Conservation (phyloP, 2,888 invertebrate species). For the Chesias legatella region DNA sequence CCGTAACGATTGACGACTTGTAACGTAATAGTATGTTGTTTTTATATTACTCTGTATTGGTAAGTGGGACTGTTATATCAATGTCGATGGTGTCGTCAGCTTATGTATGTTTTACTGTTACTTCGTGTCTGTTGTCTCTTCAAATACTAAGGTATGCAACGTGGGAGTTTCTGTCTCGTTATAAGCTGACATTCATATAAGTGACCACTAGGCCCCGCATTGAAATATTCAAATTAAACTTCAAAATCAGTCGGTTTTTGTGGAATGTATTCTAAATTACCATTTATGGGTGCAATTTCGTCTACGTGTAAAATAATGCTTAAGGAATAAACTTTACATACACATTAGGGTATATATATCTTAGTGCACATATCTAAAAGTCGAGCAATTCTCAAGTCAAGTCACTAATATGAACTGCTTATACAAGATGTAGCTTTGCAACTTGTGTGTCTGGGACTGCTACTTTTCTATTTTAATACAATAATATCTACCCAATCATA, state of each 20-base stretch:
- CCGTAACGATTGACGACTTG: conserved; percentile 72
- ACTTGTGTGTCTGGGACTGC: conserved; percentile 56
- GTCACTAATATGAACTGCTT: conserved; percentile 28
- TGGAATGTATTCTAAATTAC: too few species aligned
- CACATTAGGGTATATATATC: too few species aligned
- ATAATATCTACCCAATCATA: conserved; percentile 12
- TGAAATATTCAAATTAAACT: too few species aligned
- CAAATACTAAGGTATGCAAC: conserved; percentile 39
- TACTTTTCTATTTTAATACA: conserved; percentile 29
- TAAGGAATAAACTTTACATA: too few species aligned
- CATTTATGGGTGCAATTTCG: too few species aligned
- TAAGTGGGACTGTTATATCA: conserved; percentile 64
- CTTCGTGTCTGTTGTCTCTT: conserved; percentile 40
- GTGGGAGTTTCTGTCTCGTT: conserved; percentile 40
- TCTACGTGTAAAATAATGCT: too few species aligned
- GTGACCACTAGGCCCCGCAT: conserved; percentile 17
- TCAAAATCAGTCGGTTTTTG: not conserved
- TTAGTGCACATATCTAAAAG: too few species aligned
- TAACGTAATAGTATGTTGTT: conserved; percentile 48
- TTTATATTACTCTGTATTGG: conserved; percentile 58
- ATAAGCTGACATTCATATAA: conserved; percentile 45
- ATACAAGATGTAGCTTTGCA: conserved; percentile 44
- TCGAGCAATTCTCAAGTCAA: conserved; percentile 2
- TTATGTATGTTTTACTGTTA: conserved; percentile 64
- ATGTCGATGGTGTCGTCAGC: conserved; percentile 65